A percentile compares a stretch with the other conserved stretches of the same genome.
Evolutionary conservation across 1,140 invertebrate species (phyloP).

Genomic region (Monomorium pharaonis): DNA sequence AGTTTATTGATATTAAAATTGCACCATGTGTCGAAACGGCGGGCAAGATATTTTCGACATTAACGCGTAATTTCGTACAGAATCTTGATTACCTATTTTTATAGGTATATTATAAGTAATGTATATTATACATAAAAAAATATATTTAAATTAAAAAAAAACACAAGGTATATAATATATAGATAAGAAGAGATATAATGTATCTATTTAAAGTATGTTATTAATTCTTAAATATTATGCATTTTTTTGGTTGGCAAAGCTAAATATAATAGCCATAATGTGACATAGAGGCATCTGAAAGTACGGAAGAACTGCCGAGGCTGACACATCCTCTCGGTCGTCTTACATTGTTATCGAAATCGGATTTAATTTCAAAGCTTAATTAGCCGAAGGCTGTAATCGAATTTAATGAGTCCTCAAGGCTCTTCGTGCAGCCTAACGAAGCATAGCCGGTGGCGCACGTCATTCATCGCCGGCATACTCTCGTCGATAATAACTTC

Average conservation of each 20-base stretch:
- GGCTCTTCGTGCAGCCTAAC: conserved; percentile 7
- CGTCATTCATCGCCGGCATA: conserved; percentile 35
- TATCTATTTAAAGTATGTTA: background rate
- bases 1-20: conserved; percentile 7
- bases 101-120: too few species aligned
- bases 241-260: background rate
- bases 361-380: conserved; percentile 2
- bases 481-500: conserved; percentile 50
- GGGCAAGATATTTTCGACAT: background rate
- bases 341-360: background rate
- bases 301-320: background rate
- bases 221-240: background rate
- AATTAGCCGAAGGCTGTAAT: conserved; percentile 1
- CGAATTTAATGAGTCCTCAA: conserved; percentile 27
- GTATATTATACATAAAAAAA: background rate
- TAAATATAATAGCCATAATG: background rate
- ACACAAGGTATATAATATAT: background rate
- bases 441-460: background rate
- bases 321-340: background rate
- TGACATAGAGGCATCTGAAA: background rate
- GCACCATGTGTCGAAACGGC: background rate
- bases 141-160: too few species aligned
- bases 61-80: background rate
- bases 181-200: background rate
- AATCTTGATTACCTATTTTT: background rate